phyloP scores from a whole-genome alignment of 2,888 invertebrate genomes.

The Bhutanitis thaidina region DNA sequence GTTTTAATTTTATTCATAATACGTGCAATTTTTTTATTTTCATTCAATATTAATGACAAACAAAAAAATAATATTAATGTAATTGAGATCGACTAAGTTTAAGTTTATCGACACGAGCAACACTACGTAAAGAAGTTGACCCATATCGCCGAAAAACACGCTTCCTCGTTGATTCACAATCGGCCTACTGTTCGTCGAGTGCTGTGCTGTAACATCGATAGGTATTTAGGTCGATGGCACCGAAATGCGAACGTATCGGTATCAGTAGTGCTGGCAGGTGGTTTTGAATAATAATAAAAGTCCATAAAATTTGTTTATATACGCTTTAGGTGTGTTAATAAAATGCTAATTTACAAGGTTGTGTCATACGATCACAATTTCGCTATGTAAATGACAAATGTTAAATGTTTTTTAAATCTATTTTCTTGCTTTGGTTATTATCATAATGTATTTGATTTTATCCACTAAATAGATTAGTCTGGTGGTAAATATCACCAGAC shows the following conservation, averaged over 20 bases:
- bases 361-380: constrained; percentile 10
- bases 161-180: constrained; percentile 65
- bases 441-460: too few species aligned
- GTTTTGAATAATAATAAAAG: constrained; percentile 18
- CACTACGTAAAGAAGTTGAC: constrained; percentile 53
- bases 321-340: constrained; percentile 11
- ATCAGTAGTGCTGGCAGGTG: constrained; percentile 26
- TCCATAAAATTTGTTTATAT: constrained; percentile 11
- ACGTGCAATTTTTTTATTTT: too few species aligned
- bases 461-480: too few species aligned
- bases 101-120: constrained; percentile 30
- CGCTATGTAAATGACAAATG: constrained; percentile 1
- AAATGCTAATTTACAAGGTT: constrained; percentile 17
- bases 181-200: constrained; percentile 49
- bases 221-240: constrained; percentile 63
- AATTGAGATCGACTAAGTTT: too few species aligned
- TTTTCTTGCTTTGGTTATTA: background rate
- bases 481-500: too few species aligned
- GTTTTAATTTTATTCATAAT: too few species aligned
- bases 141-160: constrained; percentile 61
- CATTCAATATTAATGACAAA: too few species aligned
- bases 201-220: constrained; percentile 35
- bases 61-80: too few species aligned
- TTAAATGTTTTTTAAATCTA: background rate
- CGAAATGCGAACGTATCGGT: constrained; percentile 32